These are phyloP conservation scores for Hirtodrosophila trivittata DNA, from an alignment of 2,888 invertebrate species.

Conservation along the genomic window DNA sequence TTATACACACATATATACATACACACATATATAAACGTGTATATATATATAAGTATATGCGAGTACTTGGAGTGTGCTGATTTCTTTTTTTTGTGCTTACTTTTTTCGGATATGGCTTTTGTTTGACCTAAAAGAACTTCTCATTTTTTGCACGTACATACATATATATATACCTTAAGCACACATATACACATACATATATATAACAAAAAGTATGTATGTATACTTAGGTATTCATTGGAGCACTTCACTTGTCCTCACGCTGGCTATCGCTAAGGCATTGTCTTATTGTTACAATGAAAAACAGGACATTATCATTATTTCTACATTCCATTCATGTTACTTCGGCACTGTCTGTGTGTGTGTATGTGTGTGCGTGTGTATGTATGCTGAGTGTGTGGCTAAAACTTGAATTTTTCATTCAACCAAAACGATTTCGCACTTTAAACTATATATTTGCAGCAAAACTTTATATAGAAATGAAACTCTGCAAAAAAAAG, in stretches of 20 bases:
- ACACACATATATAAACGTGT: no score
- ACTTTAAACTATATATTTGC: constrained; percentile 53
- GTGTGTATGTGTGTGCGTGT: background rate
- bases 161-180: constrained; percentile 1
- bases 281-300: constrained; percentile 37
- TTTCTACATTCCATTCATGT: constrained; percentile 37
- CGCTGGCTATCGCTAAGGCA: constrained; percentile 13
- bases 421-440: constrained; percentile 42
- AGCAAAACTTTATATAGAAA: constrained; percentile 18
- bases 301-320: constrained; percentile 27
- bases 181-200: background rate
- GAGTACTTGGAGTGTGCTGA: constrained; percentile 2
- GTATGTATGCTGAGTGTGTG: constrained; percentile 27
- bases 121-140: constrained; percentile 72
- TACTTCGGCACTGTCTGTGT: background rate
- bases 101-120: constrained; percentile 44
- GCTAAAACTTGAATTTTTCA: constrained; percentile 38
- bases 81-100: constrained; percentile 3
- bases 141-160: constrained; percentile 28
- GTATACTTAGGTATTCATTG: constrained; percentile 55
- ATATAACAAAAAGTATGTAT: constrained; percentile 6
- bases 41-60: no score
- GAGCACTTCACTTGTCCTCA: constrained; percentile 37
- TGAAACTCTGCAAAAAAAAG: constrained; percentile 11
- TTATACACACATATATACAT: no score